Percentiles rank a stretch among this genome's conserved stretches.
Conservation (phyloP, 2,888 invertebrate species). For the Conops quadrifasciatus region DNA sequence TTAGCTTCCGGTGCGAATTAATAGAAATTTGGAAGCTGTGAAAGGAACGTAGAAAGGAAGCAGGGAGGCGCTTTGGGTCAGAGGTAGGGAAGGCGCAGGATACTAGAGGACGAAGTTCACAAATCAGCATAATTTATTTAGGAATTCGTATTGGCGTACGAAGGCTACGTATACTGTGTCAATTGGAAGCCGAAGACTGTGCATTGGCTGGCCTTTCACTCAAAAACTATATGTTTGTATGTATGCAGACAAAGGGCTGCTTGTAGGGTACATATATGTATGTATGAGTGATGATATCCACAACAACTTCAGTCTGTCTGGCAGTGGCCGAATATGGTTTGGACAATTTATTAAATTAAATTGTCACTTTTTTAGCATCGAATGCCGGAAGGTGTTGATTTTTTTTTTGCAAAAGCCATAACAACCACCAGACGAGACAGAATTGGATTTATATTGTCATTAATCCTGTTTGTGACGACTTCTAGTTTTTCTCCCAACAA, state of each 20-base stretch:
- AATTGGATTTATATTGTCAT: too few species aligned
- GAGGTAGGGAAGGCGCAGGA: neutral
- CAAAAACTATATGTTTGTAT: neutral
- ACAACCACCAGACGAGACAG: neutral
- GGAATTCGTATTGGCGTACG: too few species aligned
- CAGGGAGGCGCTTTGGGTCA: neutral
- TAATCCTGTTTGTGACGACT: neutral
- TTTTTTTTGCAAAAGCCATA: neutral
- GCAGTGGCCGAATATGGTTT: neutral
- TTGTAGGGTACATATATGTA: too few species aligned
- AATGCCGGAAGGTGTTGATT: neutral
- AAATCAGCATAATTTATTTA: conserved; percentile 29
- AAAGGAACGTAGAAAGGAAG: neutral
- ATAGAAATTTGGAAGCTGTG: conserved; percentile 27
- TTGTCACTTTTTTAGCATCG: conserved; percentile 19
- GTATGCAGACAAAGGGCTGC: too few species aligned
- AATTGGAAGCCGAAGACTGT: neutral
- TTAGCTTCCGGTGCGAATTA: conserved; percentile 43
- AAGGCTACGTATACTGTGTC: neutral
- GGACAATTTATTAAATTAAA: conserved; percentile 27
- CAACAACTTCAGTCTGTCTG: neutral
- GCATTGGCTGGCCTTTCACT: neutral
- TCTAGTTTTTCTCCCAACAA: neutral
- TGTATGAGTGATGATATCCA: neutral
- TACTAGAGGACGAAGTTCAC: neutral